Evolutionary conservation across 2,113 vertebrate genomes (phyloP).

Genomic region (Tonatia bakeri): DNA sequence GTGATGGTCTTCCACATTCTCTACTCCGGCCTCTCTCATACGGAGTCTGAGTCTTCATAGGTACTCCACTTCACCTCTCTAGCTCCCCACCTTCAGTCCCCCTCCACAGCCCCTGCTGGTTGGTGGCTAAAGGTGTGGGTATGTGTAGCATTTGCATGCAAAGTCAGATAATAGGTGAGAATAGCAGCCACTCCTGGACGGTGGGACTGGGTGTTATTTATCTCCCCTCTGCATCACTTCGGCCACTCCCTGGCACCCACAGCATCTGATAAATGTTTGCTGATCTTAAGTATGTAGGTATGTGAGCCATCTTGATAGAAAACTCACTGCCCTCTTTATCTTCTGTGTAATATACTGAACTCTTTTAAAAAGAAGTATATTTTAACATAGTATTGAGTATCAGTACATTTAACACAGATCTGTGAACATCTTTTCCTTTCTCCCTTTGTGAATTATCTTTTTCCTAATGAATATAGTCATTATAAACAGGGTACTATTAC

Average conservation of each 20-base stretch:
- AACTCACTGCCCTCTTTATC: not conserved
- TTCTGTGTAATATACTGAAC: not conserved
- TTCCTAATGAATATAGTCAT: not conserved
- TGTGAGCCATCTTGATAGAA: not conserved
- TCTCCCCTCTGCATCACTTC: not conserved
- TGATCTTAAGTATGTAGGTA: not conserved
- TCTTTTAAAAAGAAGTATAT: not conserved
- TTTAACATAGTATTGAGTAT: not conserved
- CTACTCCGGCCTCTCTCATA: not conserved
- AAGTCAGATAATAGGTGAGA: not conserved
- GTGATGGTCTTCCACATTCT: not conserved
- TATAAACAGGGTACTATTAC: not conserved
- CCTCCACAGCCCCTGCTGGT: not conserved
- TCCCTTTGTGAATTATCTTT: not conserved
- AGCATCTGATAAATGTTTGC: not conserved
- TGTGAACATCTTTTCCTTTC: not conserved
- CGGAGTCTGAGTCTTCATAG: not conserved
- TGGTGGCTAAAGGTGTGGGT: not conserved
- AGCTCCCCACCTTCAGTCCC: rapidly evolving
- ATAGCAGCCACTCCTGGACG: not conserved
- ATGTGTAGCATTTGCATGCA: not conserved
- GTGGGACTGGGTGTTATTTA: not conserved
- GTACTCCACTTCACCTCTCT: not conserved
- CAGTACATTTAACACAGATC: not conserved
- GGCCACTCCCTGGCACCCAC: not conserved